Evolutionary conservation across 2,797 vertebrate species (phyloP).

Genomic region (Lemur catta): DNA sequence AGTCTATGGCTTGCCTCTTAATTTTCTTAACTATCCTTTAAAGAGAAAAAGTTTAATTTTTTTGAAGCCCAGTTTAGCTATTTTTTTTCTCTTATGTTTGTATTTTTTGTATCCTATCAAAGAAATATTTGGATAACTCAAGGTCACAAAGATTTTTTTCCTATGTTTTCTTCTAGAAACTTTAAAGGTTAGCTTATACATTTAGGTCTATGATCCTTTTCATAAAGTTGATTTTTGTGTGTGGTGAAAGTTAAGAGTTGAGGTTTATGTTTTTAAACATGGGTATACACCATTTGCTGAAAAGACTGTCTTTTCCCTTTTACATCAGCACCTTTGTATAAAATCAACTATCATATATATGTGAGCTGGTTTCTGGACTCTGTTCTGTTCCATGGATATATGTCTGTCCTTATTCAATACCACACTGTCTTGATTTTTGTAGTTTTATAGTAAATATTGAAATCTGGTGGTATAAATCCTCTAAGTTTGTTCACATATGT

Average conservation of each 20-base stretch:
- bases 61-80: background rate
- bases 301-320: background rate
- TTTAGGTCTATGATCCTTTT: background rate
- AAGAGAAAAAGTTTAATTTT: constrained; percentile 44
- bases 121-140: constrained; percentile 31
- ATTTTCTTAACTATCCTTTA: constrained; percentile 34
- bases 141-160: background rate
- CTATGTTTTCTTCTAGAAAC: background rate
- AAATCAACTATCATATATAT: background rate
- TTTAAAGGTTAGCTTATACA: background rate
- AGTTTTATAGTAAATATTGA: constrained; percentile 20
- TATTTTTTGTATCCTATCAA: constrained; percentile 8
- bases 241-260: background rate
- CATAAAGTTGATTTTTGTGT: background rate
- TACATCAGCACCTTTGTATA: background rate
- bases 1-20: background rate
- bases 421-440: constrained; percentile 11
- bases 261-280: background rate
- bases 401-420: background rate
- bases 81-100: background rate
- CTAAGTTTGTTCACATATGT: background rate
- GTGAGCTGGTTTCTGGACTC: background rate
- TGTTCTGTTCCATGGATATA: background rate
- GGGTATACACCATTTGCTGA: background rate
- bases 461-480: background rate